Evolutionary conservation across 2,797 vertebrate genomes (phyloP).

Genomic region (Pseudochromis fuscus): DNA sequence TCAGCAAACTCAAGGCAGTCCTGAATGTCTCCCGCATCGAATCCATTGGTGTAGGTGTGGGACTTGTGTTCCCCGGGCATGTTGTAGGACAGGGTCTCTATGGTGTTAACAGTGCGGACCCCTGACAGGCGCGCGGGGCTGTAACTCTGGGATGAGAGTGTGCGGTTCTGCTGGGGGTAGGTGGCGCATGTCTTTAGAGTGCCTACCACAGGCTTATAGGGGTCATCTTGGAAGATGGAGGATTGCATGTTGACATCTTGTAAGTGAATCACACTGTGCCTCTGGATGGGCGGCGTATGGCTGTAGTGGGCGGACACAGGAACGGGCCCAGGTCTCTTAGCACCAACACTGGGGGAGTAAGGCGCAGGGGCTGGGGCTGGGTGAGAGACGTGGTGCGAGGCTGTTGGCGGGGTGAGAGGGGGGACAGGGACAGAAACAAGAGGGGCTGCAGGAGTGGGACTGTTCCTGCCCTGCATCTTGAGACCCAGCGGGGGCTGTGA

Average conservation of each 20-base stretch:
- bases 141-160: slow-evolving; percentile 96
- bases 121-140: slow-evolving; percentile 93
- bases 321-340: slow-evolving; percentile 89
- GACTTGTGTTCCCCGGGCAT: slow-evolving; percentile 95
- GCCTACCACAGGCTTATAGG: slow-evolving; percentile 91
- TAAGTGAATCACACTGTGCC: slow-evolving; percentile 97
- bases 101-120: slow-evolving; percentile 91
- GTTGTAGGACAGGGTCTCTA: slow-evolving; percentile 90
- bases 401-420: slow-evolving; percentile 75
- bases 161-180: slow-evolving; percentile 97
- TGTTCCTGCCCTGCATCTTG: slow-evolving; percentile 91
- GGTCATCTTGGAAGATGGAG: slow-evolving; percentile 91
- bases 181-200: slow-evolving; percentile 96
- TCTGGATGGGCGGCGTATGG: slow-evolving; percentile 94
- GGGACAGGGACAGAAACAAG: slow-evolving; percentile 76
- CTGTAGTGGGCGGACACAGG: slow-evolving; percentile 94
- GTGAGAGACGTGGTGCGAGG: slow-evolving; percentile 69
- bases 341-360: slow-evolving; percentile 88
- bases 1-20: slow-evolving; percentile 95
- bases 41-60: slow-evolving; percentile 96
- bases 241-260: slow-evolving; percentile 92
- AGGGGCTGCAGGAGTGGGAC: slow-evolving; percentile 85
- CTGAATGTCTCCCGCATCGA: slow-evolving; percentile 88
- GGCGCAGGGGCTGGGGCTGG: slow-evolving; percentile 74
- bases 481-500: slow-evolving; percentile 88